Conservation (phyloP, 2,113 vertebrate species). For the Dicaeum eximium region DNA sequence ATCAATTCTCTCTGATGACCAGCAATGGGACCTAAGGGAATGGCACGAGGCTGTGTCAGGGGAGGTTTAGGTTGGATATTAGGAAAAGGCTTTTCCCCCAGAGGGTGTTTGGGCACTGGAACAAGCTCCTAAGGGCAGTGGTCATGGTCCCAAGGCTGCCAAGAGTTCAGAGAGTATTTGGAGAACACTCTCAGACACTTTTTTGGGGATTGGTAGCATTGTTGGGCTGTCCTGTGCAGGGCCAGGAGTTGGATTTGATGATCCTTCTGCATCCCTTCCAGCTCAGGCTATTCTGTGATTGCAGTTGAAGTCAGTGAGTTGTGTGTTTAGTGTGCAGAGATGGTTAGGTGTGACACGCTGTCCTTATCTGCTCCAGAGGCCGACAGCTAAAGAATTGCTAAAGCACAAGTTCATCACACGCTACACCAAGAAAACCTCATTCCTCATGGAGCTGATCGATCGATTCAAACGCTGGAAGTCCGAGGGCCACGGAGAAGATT, state of each 20-base stretch:
- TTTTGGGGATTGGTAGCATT: not conserved
- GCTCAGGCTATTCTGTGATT: not conserved
- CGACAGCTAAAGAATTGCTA: slow-evolving; percentile 93
- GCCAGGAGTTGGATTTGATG: not conserved
- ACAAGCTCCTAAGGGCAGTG: not conserved
- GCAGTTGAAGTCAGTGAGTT: not conserved
- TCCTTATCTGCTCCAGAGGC: slow-evolving; percentile 76
- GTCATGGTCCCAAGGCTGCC: not conserved
- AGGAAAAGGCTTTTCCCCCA: not conserved
- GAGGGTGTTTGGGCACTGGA: not conserved
- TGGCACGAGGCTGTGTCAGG: not conserved
- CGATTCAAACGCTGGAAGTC: slow-evolving; percentile 96
- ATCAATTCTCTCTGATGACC: not conserved
- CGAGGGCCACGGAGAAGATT: slow-evolving; percentile 92
- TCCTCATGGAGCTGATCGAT: slow-evolving; percentile 94
- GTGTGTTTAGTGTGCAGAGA: not conserved
- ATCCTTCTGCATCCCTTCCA: not conserved
- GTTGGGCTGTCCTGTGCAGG: not conserved
- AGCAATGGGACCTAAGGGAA: not conserved
- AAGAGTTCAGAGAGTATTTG: not conserved
- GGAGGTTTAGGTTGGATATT: not conserved
- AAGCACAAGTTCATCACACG: slow-evolving; percentile 96
- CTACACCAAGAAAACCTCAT: slow-evolving; percentile 95
- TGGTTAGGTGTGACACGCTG: not conserved
- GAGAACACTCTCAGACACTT: not conserved